Evolutionary conservation across 2,113 vertebrate genomes (phyloP).

Genomic region (Phodopus roborovskii): DNA sequence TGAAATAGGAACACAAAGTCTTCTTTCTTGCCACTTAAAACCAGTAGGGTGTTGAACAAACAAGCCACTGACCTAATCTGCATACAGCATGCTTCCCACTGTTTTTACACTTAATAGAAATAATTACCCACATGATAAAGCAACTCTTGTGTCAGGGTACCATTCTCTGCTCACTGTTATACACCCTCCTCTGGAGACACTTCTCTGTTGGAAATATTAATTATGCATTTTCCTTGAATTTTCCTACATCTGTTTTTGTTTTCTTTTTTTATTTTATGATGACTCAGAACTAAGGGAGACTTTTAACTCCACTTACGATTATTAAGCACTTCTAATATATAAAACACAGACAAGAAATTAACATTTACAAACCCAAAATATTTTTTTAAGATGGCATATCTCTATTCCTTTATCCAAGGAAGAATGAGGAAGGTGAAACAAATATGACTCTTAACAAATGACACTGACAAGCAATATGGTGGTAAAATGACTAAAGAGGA

Average conservation of each 20-base stretch:
- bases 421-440: not conserved
- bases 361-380: slow-evolving; percentile 24
- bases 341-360: slow-evolving; percentile 33
- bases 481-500: not conserved
- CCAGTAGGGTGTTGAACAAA: not conserved
- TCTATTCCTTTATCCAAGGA: slow-evolving; percentile 35
- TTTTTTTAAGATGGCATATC: slow-evolving; percentile 19
- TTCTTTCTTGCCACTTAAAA: slow-evolving; percentile 31
- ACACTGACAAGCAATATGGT: slow-evolving; percentile 10
- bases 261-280: slow-evolving; percentile 71
- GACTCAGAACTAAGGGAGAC: slow-evolving; percentile 51
- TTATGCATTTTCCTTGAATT: slow-evolving; percentile 70
- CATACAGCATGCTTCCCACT: not conserved
- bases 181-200: slow-evolving; percentile 48
- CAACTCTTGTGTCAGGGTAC: slow-evolving; percentile 50
- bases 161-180: slow-evolving; percentile 44
- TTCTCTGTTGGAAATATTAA: slow-evolving; percentile 80
- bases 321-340: slow-evolving; percentile 45
- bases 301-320: slow-evolving; percentile 62
- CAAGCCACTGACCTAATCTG: not conserved
- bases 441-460: slow-evolving; percentile 11
- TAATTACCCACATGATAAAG: slow-evolving; percentile 49
- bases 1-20: not conserved
- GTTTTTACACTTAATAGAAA: not conserved
- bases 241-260: slow-evolving; percentile 71